phyloP scores from a whole-genome alignment of 2,888 invertebrate species.

The Carpatolechia fugitivella region DNA sequence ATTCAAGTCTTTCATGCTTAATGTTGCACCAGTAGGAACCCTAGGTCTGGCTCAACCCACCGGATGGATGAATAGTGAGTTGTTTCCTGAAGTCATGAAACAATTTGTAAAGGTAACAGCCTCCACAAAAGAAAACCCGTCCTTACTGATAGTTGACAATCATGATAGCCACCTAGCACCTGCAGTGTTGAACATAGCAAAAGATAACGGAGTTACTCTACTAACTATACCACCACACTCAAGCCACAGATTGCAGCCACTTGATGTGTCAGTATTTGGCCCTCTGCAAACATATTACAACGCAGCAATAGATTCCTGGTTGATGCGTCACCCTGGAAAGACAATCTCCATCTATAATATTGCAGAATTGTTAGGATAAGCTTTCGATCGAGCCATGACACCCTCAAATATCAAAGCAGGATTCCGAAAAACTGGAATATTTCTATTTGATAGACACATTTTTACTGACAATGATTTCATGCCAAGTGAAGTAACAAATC shows the following conservation, averaged over 20 bases:
- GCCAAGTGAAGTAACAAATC: constrained; percentile 28
- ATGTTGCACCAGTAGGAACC: constrained; percentile 41
- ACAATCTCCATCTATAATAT: constrained; percentile 38
- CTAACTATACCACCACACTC: constrained; percentile 53
- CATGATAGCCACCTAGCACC: constrained; percentile 39
- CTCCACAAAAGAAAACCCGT: constrained; percentile 27
- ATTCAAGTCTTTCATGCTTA: constrained; percentile 36
- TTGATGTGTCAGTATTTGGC: too few species aligned
- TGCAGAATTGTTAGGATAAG: constrained; percentile 28
- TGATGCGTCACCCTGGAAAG: too few species aligned
- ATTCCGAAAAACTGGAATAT: constrained; percentile 38
- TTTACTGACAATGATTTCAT: constrained; percentile 37
- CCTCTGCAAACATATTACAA: too few species aligned
- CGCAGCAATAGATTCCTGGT: too few species aligned
- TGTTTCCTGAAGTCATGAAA: constrained; percentile 35
- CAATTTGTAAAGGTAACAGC: constrained; percentile 36
- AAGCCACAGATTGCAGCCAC: constrained; percentile 45
- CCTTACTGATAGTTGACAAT: constrained; percentile 41
- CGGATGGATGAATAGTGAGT: constrained; percentile 40
- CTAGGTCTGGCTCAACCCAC: constrained; percentile 38
- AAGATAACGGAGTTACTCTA: constrained; percentile 42
- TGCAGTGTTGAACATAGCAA: constrained; percentile 32
- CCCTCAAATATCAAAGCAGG: constrained; percentile 45
- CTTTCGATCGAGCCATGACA: constrained; percentile 31
- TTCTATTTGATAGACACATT: constrained; percentile 35